Evolutionary conservation across 2,888 invertebrate genomes (phyloP), one percentile per base, ranked within the genome.

Genomic region (Melieria crassipennis): DNA sequence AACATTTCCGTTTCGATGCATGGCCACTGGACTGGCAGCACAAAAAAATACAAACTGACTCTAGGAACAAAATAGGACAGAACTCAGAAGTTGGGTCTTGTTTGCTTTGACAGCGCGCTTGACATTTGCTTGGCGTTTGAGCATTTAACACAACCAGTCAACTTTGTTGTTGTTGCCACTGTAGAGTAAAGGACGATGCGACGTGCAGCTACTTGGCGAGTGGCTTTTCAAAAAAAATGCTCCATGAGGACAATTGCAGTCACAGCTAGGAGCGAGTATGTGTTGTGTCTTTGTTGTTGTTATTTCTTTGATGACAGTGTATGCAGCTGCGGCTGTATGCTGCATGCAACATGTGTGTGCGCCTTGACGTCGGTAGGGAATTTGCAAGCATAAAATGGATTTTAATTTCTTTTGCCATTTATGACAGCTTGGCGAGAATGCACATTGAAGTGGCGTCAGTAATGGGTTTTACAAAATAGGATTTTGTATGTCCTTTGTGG

Each of bases 261-360:
- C 30, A 30, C 30, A 30, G 30, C 30, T 30, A 30, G 1, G 3
- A 30, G 30, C 30, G 30, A 30, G 30, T 2, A 30, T 30, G 30
- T 30, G 30, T 30, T 30, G 30, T 30, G 30, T 30, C 30, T 30
- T 30, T 30, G 30, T 30, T 30, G 30, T 30, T 30, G 30, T 30
- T 30, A 2, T 30, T 30, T 30, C 30, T 3, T 30, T 30, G 30
- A 30, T 30, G 30, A 30, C 30, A 30, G 30, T 30, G 30, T 30
- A 30, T 30, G 30, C 2, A 30, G 30, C 30, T 30, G 61, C 50
- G 52, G 43, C 67, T 60, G 61, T 60, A 67, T 67, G 67, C 61
- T 67, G 66, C 72, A 79, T 79, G 80, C 82, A 81, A 79, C 83
- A 82, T 82, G 80, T 83, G 82, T 72, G 69, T 58, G 52, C 50